Evolutionary conservation across 2,888 invertebrate genomes (phyloP).

Genomic region (Callosobruchus maculatus): DNA sequence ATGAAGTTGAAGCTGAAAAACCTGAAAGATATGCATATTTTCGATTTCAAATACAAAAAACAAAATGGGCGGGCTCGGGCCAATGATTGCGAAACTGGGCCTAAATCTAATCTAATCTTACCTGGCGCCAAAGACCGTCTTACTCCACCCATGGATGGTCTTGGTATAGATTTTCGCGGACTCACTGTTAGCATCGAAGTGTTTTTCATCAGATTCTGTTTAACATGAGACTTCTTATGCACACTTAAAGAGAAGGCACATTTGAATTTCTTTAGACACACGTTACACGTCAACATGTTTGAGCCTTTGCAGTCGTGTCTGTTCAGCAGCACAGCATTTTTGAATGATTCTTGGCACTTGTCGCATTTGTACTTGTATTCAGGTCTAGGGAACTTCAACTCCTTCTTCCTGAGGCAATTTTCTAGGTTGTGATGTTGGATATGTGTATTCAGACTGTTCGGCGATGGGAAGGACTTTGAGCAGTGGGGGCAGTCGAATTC

Average conservation of each 20-base stretch:
- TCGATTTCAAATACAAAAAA: too few relatives aligned
- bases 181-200: slow-evolving; percentile 33
- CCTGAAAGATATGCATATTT: too few relatives aligned
- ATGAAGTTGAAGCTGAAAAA: neutral
- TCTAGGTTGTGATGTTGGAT: slow-evolving; percentile 42
- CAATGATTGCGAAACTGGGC: too few relatives aligned
- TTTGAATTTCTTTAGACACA: slow-evolving; percentile 12
- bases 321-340: slow-evolving; percentile 37
- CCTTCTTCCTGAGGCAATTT: slow-evolving; percentile 24
- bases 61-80: too few relatives aligned
- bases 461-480: slow-evolving; percentile 44
- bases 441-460: slow-evolving; percentile 43
- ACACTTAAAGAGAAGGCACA: slow-evolving; percentile 35
- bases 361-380: slow-evolving; percentile 39
- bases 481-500: slow-evolving; percentile 42
- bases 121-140: neutral
- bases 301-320: slow-evolving; percentile 32
- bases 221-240: slow-evolving; percentile 40
- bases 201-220: slow-evolving; percentile 34
- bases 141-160: slow-evolving; percentile 12
- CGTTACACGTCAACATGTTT: slow-evolving; percentile 2
- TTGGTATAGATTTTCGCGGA: slow-evolving; percentile 28
- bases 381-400: slow-evolving; percentile 10
- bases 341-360: slow-evolving; percentile 37
- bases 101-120: too few relatives aligned